phyloP scores from a whole-genome alignment of 2,113 vertebrate species.

The Miniopterus natalensis region DNA sequence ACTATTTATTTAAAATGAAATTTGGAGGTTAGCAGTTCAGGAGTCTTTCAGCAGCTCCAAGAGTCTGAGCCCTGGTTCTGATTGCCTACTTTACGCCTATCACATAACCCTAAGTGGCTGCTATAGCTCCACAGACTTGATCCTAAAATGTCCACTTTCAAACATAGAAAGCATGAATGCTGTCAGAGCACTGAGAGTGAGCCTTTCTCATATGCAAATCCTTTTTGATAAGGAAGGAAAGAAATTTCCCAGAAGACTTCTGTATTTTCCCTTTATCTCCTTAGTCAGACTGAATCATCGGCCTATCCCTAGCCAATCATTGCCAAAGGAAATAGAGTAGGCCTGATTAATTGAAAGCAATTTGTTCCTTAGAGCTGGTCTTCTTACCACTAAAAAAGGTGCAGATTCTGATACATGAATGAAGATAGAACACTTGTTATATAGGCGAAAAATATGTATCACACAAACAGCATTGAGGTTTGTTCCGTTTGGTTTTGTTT shows the following conservation, averaged over 20 bases:
- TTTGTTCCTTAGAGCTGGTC: background rate
- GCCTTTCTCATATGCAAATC: background rate
- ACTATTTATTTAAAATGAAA: background rate
- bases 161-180: background rate
- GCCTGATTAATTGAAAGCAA: background rate
- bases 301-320: background rate
- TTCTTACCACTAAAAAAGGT: background rate
- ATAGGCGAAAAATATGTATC: background rate
- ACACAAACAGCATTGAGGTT: background rate
- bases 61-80: background rate
- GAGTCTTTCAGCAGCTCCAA: background rate
- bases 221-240: background rate
- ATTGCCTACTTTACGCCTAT: background rate
- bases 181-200: background rate
- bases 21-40: background rate
- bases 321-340: background rate
- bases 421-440: background rate
- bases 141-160: background rate
- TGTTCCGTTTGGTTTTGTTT: slow-evolving; percentile 18
- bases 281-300: background rate
- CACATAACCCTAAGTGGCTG: background rate
- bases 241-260: background rate
- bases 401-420: background rate
- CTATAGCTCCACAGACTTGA: background rate
- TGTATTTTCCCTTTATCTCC: background rate